Percentiles rank a stretch among this genome's conserved stretches.
Evolutionary conservation across 1,140 invertebrate species (phyloP).

Genomic region (Gonatopus flavifemur): DNA sequence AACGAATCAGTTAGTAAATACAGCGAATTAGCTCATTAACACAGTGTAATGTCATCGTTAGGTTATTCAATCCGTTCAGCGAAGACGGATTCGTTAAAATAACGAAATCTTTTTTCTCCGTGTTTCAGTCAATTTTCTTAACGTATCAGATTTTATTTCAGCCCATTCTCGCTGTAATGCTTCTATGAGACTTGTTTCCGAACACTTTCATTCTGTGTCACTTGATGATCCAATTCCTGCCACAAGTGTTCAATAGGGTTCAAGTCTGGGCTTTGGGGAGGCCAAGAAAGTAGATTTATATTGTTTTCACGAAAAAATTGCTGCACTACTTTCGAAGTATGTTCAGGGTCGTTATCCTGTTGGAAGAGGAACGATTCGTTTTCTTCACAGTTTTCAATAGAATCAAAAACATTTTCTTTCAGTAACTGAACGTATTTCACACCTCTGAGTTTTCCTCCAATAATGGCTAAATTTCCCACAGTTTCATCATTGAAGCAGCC

Average conservation of each 20-base stretch:
- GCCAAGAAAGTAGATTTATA: not conserved
- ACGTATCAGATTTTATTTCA: too few species aligned
- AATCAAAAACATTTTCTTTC: not conserved
- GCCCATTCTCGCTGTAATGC: too few species aligned
- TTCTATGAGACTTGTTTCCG: too few species aligned
- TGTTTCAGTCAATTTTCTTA: too few species aligned
- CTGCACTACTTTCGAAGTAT: not conserved
- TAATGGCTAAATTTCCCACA: not conserved
- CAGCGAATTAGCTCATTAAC: too few species aligned
- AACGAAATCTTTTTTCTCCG: too few species aligned
- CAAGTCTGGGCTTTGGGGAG: conserved; percentile 19
- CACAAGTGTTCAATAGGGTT: conserved; percentile 27
- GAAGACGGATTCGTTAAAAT: too few species aligned
- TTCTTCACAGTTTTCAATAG: not conserved
- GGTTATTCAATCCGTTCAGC: too few species aligned
- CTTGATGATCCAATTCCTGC: not conserved
- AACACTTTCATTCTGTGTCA: too few species aligned
- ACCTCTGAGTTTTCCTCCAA: not conserved
- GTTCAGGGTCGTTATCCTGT: not conserved
- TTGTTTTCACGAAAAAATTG: not conserved
- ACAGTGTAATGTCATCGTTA: too few species aligned
- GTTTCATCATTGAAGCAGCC: not conserved
- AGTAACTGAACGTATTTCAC: not conserved
- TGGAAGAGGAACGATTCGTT: not conserved
- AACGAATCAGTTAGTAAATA: too few species aligned